These are phyloP conservation scores for Micromys minutus DNA, from an alignment of 2,113 vertebrate genomes.

Conservation along the genomic window DNA sequence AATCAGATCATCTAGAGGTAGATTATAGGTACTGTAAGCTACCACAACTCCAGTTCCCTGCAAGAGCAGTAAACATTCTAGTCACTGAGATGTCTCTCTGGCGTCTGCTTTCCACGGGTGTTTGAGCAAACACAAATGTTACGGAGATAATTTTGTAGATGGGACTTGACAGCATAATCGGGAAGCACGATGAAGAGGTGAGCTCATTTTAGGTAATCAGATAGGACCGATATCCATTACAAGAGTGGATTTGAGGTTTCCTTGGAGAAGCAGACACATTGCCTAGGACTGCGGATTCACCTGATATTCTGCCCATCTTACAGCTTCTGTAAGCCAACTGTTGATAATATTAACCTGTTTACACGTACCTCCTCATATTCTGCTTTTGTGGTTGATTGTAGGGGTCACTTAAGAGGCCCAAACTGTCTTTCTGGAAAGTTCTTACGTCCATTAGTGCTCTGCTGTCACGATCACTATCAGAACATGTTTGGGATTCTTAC, in stretches of 20 bases:
- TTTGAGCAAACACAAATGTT: background rate
- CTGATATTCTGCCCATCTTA: background rate
- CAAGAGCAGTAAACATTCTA: background rate
- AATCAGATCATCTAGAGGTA: background rate
- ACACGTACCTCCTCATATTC: background rate
- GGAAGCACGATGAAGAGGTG: background rate
- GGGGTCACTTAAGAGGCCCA: background rate
- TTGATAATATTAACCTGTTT: background rate
- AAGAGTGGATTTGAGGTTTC: background rate
- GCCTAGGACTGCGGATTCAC: accelerated
- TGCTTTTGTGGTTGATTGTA: background rate
- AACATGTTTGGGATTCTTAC: background rate
- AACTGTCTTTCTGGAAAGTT: background rate
- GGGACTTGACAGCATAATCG: background rate
- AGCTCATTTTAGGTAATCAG: background rate
- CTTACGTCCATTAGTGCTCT: background rate
- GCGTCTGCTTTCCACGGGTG: background rate
- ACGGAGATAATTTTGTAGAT: background rate
- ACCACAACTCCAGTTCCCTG: no score
- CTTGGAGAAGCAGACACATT: background rate
- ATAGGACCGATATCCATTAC: background rate
- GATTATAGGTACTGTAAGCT: background rate
- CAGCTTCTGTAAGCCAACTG: background rate
- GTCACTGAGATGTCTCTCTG: background rate
- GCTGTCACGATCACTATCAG: background rate